phyloP scores from a whole-genome alignment of 2,888 invertebrate genomes.

The Conus canariensis region DNA sequence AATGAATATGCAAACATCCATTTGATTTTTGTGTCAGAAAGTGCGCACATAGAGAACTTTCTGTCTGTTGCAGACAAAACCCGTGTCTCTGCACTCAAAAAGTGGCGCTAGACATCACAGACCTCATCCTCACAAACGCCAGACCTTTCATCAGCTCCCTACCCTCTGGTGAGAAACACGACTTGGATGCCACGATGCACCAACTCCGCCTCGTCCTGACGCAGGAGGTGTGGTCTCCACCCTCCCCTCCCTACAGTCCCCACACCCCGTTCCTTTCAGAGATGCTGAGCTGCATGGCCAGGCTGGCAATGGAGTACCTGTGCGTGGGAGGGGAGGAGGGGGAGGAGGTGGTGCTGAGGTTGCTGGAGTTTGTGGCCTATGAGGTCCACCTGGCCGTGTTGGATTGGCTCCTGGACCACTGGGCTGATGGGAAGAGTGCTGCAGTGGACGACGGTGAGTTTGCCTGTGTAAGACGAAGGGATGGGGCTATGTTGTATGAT shows the following conservation, averaged over 20 bases:
- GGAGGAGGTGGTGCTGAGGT: slow-evolving; percentile 9
- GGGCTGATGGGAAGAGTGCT: not conserved
- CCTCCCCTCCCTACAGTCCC: slow-evolving; percentile 38
- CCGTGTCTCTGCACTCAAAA: slow-evolving; percentile 61
- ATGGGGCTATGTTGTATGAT: not conserved
- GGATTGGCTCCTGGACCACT: slow-evolving; percentile 27
- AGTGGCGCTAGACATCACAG: slow-evolving; percentile 57
- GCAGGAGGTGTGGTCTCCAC: slow-evolving; percentile 37
- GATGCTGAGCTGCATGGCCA: slow-evolving; percentile 53
- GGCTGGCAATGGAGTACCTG: slow-evolving; percentile 40
- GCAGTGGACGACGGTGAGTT: not conserved
- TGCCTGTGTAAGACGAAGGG: not conserved
- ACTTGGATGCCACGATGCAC: not conserved
- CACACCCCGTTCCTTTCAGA: slow-evolving; percentile 58
- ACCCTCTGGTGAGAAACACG: not conserved
- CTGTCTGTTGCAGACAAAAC: slow-evolving; percentile 55
- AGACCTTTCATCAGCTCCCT: not conserved
- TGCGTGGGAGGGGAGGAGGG: not conserved
- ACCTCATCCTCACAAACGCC: slow-evolving; percentile 39
- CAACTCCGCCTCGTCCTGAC: slow-evolving; percentile 11
- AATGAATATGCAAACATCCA: too few species aligned
- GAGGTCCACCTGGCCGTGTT: slow-evolving; percentile 52
- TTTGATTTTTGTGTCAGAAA: too few species aligned
- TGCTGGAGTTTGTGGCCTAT: slow-evolving; percentile 48
- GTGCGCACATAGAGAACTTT: too few species aligned